phyloP scores from a whole-genome alignment of 1,140 invertebrate genomes.

The Octopus bimaculoides region DNA sequence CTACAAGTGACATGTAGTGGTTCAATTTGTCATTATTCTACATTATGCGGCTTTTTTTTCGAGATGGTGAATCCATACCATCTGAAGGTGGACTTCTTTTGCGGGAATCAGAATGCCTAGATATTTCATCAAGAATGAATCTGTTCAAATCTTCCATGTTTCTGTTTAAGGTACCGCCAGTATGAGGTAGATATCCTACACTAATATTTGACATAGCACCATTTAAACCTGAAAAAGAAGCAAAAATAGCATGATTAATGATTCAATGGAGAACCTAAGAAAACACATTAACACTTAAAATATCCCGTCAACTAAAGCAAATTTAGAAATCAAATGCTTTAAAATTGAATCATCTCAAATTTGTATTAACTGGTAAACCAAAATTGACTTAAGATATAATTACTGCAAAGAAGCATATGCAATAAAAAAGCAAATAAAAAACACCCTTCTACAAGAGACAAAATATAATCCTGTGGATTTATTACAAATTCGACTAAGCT shows the following conservation, averaged over 20 bases:
- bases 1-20: background rate
- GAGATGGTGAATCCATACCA: constrained; percentile 69
- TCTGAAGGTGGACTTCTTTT: constrained; percentile 66
- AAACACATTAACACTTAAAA: no score
- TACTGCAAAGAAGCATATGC: no score
- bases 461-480: no score
- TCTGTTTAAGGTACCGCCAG: constrained; percentile 29
- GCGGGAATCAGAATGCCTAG: constrained; percentile 62
- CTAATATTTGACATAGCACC: constrained; percentile 57
- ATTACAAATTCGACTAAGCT: no score
- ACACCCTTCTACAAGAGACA: no score
- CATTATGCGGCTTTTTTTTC: constrained; percentile 60
- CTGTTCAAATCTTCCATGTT: constrained; percentile 68
- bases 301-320: no score
- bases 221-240: constrained; percentile 47
- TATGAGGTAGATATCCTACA: constrained; percentile 39
- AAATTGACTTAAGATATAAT: no score
- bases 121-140: constrained; percentile 76
- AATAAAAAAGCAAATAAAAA: no score
- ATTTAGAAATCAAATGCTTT: no score
- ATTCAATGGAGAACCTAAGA: no score
- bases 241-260: constrained; percentile 10
- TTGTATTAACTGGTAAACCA: no score
- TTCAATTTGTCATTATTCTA: background rate
- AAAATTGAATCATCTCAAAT: no score